Percentiles rank a stretch among this genome's conserved stretches.
Conservation (phyloP, 2,888 invertebrate genomes). For the Coremacera marginata region DNA sequence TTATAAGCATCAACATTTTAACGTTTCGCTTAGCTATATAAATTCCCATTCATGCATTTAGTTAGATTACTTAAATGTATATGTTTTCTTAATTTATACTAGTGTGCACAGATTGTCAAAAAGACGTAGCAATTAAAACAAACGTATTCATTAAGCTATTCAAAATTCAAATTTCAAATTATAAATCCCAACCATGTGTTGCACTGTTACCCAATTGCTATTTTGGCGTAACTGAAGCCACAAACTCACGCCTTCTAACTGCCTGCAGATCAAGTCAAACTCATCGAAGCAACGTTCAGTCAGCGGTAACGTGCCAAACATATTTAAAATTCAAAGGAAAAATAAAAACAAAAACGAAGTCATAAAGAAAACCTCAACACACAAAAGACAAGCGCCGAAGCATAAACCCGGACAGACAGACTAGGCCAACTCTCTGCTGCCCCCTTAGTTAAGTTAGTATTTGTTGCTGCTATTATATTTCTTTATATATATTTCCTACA, state of each 20-base stretch:
- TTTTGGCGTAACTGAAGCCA: constrained; percentile 12
- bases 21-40: too few species aligned
- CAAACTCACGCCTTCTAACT: constrained; percentile 20
- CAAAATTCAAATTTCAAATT: background rate
- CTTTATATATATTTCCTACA: constrained; percentile 18
- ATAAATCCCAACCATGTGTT: background rate
- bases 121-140: too few species aligned
- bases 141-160: too few species aligned
- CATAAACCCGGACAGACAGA: background rate
- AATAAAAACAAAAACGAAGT: constrained; percentile 12
- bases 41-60: too few species aligned
- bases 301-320: constrained; percentile 34
- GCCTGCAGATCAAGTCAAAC: constrained; percentile 1
- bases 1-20: too few species aligned
- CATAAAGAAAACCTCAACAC: background rate
- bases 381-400: constrained; percentile 1
- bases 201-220: background rate
- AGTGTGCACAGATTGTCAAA: too few species aligned
- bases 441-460: constrained; percentile 30
- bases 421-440: background rate
- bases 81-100: too few species aligned
- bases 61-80: too few species aligned
- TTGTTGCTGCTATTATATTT: constrained; percentile 23
- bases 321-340: constrained; percentile 28
- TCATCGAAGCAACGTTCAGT: background rate